A percentile compares a stretch with the other conserved stretches of the same genome.
Evolutionary conservation across 2,888 invertebrate genomes (phyloP).

Genomic region (Lymantria monacha): DNA sequence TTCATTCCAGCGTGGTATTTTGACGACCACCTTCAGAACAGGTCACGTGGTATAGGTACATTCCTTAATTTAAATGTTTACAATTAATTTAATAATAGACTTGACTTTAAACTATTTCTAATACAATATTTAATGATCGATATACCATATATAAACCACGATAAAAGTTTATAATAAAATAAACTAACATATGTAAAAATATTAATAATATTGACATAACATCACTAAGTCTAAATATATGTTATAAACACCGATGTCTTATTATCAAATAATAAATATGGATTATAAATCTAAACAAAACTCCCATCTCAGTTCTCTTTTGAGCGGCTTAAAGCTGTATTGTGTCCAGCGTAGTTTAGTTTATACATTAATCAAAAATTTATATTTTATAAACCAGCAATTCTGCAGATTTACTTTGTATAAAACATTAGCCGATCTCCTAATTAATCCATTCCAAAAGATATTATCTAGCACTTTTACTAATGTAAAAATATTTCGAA

Average conservation of each 20-base stretch:
- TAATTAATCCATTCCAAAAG: conserved; percentile 30
- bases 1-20: too few relatives aligned
- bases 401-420: conserved; percentile 14
- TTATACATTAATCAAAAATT: conserved; percentile 22
- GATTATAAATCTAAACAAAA: conserved; percentile 50
- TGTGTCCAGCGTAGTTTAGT: conserved; percentile 35
- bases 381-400: conserved; percentile 18
- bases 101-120: background rate
- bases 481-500: conserved; percentile 49
- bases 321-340: conserved; percentile 63
- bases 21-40: too few relatives aligned
- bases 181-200: conserved; percentile 68
- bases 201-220: conserved; percentile 66
- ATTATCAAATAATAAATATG: conserved; percentile 57
- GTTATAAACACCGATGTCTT: conserved; percentile 38
- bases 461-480: conserved; percentile 45
- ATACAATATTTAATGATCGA: conserved; percentile 40
- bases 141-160: conserved; percentile 64
- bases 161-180: conserved; percentile 65
- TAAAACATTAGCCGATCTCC: conserved; percentile 22
- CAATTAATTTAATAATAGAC: too few relatives aligned
- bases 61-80: too few relatives aligned
- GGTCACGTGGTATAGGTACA: too few relatives aligned
- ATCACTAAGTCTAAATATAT: conserved; percentile 41
- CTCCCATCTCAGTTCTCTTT: conserved; percentile 45